These are phyloP conservation scores for Psittacula echo DNA, from an alignment of 2,797 vertebrate genomes.

Conservation along the genomic window DNA sequence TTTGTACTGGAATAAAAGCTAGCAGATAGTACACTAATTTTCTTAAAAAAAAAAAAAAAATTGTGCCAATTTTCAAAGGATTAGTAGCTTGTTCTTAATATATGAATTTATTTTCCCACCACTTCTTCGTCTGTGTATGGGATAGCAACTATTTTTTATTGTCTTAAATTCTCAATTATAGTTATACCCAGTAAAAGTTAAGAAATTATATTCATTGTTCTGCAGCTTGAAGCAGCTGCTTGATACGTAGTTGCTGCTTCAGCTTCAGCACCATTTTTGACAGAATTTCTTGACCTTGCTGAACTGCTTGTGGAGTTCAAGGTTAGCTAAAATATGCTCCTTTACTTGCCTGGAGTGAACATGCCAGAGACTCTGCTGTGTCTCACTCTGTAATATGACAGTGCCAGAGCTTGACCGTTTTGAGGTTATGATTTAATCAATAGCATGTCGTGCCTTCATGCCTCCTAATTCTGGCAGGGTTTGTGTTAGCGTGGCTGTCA, in stretches of 20 bases:
- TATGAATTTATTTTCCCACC: neutral
- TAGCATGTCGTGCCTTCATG: neutral
- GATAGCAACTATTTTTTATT: neutral
- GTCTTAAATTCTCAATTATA: neutral
- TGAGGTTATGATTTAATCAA: conserved; percentile 44
- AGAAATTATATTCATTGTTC: neutral
- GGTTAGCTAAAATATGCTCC: neutral
- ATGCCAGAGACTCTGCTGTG: neutral
- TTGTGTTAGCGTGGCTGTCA: neutral
- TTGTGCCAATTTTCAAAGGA: neutral
- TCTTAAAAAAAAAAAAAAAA: neutral
- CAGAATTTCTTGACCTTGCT: conserved; percentile 46
- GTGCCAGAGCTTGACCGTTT: conserved; percentile 15
- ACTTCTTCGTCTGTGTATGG: neutral
- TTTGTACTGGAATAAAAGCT: neutral
- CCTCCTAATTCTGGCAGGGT: conserved; percentile 20
- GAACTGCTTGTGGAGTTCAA: conserved; percentile 9
- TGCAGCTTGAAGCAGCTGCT: neutral
- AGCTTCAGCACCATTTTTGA: neutral
- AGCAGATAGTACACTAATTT: neutral
- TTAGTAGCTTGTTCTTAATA: neutral
- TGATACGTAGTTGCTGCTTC: neutral
- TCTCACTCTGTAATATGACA: neutral
- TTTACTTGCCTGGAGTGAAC: neutral
- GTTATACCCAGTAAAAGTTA: neutral